phyloP scores from a whole-genome alignment of 2,113 vertebrate genomes.

The Megaceryle torquata region DNA sequence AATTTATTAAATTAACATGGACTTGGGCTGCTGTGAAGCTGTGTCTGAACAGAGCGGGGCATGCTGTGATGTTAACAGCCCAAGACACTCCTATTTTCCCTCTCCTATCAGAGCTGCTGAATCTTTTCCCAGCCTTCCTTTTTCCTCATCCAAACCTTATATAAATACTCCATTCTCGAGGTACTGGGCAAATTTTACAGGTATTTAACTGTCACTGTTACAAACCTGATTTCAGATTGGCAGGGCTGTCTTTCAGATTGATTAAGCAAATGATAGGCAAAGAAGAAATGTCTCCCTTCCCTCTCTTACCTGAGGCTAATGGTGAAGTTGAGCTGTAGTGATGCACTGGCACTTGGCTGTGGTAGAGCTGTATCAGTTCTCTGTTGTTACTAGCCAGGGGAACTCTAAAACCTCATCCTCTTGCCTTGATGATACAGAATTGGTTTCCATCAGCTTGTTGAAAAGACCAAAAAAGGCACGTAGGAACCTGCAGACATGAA shows the following conservation, averaged over 20 bases:
- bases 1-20: not conserved
- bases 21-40: not conserved
- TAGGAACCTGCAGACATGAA: constrained; percentile 6
- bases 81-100: not conserved
- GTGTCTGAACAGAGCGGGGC: not conserved
- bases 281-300: not conserved
- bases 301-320: not conserved
- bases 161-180: not conserved
- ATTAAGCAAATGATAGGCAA: not conserved
- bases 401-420: not conserved
- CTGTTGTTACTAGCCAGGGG: not conserved
- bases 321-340: not conserved
- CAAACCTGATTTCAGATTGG: not conserved
- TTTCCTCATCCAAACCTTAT: not conserved
- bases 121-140: not conserved
- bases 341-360: not conserved
- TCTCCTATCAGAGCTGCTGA: not conserved
- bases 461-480: not conserved
- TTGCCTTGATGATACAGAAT: not conserved
- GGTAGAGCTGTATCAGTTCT: not conserved
- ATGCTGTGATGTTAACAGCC: not conserved
- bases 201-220: not conserved
- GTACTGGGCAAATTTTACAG: not conserved
- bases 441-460: constrained; percentile 26
- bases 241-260: not conserved